Base-by-base conservation (phyloP, 2,888 invertebrate genomes). In the Dicyrtomina minuta region DNA sequence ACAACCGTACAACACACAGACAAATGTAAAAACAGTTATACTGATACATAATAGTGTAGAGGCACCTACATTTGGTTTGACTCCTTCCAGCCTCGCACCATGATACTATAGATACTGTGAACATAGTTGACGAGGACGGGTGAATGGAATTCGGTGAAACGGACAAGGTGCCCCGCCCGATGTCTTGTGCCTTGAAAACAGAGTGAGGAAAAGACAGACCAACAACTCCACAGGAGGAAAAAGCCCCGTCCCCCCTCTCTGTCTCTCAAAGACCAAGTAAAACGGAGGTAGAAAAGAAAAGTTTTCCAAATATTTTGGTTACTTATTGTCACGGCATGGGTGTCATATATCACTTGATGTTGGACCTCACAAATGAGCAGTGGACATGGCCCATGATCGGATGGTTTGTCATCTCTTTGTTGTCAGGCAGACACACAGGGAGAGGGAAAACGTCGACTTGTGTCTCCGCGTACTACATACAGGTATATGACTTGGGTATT, bases 341-440 rank as follows among this genome's bases (percentile, higher is more conserved):
- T 60, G 71, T 72, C 72, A 71, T 74, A 74, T 73, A 73, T 74
- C 73, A 74, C 68, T 74, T 68, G 1, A 22, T 33, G 33, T 22
- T 17, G 27, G 69, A 64, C 68, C 60, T 66, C 67, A 71, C 69
- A 74, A 71, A 72, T 70, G 72, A 74, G 67, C 70, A 74, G 74
- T 72, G 72, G 72, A 74, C 74, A 71, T 70, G 72, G 71, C 53
- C 72, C 72, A 71, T 72, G 72, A 74, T 74, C 68, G 68, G 69
- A 69, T 71, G 68, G 72, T 74, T 74, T 74, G 72, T 74, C 72
- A 72, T 72, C 68, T 66, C 68, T 60, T 66, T 66, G 66, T 66
- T 41, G 12, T 51, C 17, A 17, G 20, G 17, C 15, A 41, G 26
- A 39, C n/a, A 64, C 27, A 58, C 58, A 58, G 20, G 62, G 15